Percentiles rank a stretch among this genome's conserved stretches.
phyloP scores from a whole-genome alignment of 2,113 vertebrate species.

The Dascyllus trimaculatus region DNA sequence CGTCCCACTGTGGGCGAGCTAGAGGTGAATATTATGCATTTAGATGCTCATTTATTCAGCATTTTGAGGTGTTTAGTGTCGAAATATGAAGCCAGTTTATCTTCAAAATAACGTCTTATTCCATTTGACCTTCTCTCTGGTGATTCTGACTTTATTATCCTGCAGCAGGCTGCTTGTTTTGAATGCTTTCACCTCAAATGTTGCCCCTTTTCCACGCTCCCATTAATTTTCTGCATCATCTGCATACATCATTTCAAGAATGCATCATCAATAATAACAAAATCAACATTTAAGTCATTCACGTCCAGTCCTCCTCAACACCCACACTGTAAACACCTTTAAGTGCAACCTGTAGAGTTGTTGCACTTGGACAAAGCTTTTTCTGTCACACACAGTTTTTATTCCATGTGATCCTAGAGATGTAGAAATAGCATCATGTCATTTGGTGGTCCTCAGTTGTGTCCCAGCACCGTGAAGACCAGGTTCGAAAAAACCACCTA shows the following conservation, averaged over 20 bases:
- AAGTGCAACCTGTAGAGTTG: conserved; percentile 53
- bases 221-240: not conserved
- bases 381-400: not conserved
- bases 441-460: not conserved
- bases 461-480: conserved; percentile 8
- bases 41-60: not conserved
- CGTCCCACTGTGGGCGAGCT: conserved; percentile 26
- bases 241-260: not conserved
- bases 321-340: not conserved
- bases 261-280: not conserved
- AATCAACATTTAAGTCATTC: not conserved
- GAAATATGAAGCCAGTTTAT: not conserved
- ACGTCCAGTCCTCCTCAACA: not conserved
- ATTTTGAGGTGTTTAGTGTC: not conserved
- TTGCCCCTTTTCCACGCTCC: not conserved
- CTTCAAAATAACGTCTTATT: not conserved
- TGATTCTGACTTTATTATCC: not conserved
- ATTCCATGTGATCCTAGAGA: not conserved
- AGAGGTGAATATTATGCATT: not conserved
- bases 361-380: conserved; percentile 9
- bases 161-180: not conserved
- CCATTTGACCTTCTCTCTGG: not conserved
- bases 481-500: conserved; percentile 28
- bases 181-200: not conserved
- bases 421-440: not conserved